Evolutionary conservation across 92 coral and sea anemone species (phyloP).

Genomic region (Pocillopora meandrina): DNA sequence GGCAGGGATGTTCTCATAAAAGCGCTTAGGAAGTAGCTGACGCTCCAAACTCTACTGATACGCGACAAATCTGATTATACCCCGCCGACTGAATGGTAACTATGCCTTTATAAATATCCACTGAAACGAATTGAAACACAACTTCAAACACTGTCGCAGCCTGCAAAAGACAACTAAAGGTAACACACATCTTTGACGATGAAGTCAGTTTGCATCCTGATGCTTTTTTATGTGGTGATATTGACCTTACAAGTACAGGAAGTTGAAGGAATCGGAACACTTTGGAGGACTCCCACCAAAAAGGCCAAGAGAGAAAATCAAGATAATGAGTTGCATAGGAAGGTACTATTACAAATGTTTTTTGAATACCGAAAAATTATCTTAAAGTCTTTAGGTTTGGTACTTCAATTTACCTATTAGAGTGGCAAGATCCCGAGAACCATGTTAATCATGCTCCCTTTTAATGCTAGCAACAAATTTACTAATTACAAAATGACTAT

Average conservation of each 20-base stretch:
- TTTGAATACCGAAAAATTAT: no score
- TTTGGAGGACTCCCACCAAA: neutral
- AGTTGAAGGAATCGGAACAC: neutral
- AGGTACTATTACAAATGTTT: neutral
- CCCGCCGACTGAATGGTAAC: slow-evolving; percentile 13
- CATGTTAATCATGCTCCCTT: no score
- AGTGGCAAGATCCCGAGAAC: no score
- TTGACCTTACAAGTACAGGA: neutral
- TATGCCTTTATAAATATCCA: slow-evolving; percentile 1
- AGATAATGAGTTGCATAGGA: neutral
- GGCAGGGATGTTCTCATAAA: slow-evolving; percentile 6
- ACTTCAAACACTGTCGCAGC: neutral
- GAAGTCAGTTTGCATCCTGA: neutral
- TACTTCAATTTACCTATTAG: no score
- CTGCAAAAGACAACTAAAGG: neutral
- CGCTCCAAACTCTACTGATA: neutral
- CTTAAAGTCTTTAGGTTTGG: no score
- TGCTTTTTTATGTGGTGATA: neutral
- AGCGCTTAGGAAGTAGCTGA: neutral
- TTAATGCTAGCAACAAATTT: no score
- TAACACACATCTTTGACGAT: neutral
- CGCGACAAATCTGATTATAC: neutral
- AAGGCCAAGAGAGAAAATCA: neutral
- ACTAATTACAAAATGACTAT: no score
- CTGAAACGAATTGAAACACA: neutral